Conservation (phyloP, 1,140 invertebrate genomes). For the Rhynchophorus ferrugineus region DNA sequence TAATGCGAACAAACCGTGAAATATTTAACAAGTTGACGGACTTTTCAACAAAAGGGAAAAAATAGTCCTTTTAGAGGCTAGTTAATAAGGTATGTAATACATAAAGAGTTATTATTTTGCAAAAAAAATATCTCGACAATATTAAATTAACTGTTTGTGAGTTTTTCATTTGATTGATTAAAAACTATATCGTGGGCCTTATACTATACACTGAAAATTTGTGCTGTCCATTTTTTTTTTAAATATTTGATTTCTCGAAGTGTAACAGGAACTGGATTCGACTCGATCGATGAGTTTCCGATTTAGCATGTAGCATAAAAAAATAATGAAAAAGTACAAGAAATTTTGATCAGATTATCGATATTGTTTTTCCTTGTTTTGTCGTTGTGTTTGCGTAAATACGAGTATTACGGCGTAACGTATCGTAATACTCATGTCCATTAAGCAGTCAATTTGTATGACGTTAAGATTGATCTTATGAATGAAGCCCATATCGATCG, state of each 20-base stretch:
- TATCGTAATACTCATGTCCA: too few species aligned
- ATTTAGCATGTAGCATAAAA: too few species aligned
- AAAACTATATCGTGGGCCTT: constrained; percentile 46
- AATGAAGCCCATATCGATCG: too few species aligned
- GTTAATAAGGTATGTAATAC: constrained; percentile 29
- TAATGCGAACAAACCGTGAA: too few species aligned
- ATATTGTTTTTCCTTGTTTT: too few species aligned
- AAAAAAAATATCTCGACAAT: constrained; percentile 44
- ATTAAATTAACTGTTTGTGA: constrained; percentile 42
- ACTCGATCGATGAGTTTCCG: not conserved
- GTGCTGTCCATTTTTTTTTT: constrained; percentile 43
- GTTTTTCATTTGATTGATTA: constrained; percentile 44
- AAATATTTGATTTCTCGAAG: constrained; percentile 1
- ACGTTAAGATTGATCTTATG: not conserved
- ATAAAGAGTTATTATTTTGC: constrained; percentile 35
- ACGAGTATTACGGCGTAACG: too few species aligned
- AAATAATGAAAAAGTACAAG: too few species aligned
- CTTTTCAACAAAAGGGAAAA: not conserved
- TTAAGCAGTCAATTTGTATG: constrained; percentile 12
- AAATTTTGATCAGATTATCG: too few species aligned
- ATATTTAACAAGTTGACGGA: too few species aligned
- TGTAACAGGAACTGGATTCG: constrained; percentile 4
- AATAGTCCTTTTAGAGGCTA: constrained; percentile 26
- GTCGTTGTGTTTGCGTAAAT: too few species aligned
- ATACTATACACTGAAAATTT: constrained; percentile 43